A percentile compares a stretch with the other conserved stretches of the same genome.
These are phyloP conservation scores for Drosophila affinis DNA, from an alignment of 2,888 invertebrate genomes.

Conservation along the genomic window DNA sequence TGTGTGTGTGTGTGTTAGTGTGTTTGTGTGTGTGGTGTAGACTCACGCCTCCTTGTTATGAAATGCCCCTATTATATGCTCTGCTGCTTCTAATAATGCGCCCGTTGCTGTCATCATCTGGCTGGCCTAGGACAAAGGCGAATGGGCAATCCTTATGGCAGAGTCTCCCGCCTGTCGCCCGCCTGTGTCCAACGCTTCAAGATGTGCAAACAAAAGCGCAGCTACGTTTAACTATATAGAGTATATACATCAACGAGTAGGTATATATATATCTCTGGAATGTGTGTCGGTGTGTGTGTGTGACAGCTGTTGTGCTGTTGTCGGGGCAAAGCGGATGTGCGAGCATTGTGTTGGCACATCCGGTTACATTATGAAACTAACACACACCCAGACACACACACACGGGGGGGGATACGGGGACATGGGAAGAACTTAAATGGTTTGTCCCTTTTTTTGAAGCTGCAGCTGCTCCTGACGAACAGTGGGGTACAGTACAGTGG, in stretches of 20 bases:
- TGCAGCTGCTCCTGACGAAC: constrained; percentile 42
- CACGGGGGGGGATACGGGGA: constrained; percentile 18
- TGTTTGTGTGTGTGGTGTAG: constrained; percentile 36
- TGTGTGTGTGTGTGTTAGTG: constrained; percentile 21
- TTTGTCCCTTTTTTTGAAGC: constrained; percentile 42
- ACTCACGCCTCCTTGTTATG: constrained; percentile 72
- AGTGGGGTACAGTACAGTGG: constrained; percentile 29
- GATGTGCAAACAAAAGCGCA: constrained; percentile 75
- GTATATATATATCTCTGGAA: neutral
- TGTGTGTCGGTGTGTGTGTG: constrained; percentile 56
- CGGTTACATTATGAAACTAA: constrained; percentile 76
- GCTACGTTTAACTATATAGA: constrained; percentile 32
- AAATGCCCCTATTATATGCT: constrained; percentile 79
- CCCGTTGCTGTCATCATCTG: constrained; percentile 63
- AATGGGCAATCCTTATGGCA: constrained; percentile 29
- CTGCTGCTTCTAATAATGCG: constrained; percentile 75
- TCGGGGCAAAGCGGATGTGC: constrained; percentile 74
- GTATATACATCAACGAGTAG: constrained; percentile 11
- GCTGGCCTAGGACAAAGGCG: constrained; percentile 49
- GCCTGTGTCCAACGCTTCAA: constrained; percentile 42
- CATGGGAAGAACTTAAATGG: constrained; percentile 64
- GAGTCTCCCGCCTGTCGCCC: constrained; percentile 13
- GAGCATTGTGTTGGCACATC: constrained; percentile 78
- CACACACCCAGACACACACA: constrained; percentile 45
- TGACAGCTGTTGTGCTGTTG: constrained; percentile 76